Base-by-base conservation (phyloP, 2,888 invertebrate genomes). In the Coelinius sp. region DNA sequence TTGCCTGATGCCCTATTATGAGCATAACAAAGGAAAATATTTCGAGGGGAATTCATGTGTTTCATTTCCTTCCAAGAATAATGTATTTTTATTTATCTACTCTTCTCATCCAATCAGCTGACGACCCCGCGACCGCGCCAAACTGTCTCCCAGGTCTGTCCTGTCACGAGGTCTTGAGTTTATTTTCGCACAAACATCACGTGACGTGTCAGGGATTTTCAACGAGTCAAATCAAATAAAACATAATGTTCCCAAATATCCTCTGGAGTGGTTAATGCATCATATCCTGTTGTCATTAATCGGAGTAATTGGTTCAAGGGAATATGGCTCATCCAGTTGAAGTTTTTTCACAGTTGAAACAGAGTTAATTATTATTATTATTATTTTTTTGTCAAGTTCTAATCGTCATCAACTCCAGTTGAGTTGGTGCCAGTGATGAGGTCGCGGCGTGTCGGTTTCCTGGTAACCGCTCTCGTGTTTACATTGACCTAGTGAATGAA, bases 101-200 rank as follows among this genome's bases (percentile, higher is more conserved):
- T 41, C 41, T 12, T 1, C 10, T 35, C 27, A 4, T 25, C 35
- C 22, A 41, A 41, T 63, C 63, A 63, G 63, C 63, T 63, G 63
- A 63, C 25, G n/a, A 38, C 24, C 20, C 20, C 59, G 17, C 14
- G 20, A 38, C 38, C 63, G 63, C 63, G 63, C 63, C 63, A 63
- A 63, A 63, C 63, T 24, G 63, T 63, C 63, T 63, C 41, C 25
- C 41, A 59, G 31, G 20, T 8, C n/a, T n/a, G n/a, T n/a, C 17
- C 20, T 59, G 59, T 59, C 59, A 59, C 59, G 59, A 59, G 59
- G 59, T 59, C 59, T 59, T 20, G 20, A 59, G 8, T 31, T 59
- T 59, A 59, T 59, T 59, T 59, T 59, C 14, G 46, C 17, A 56
- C 12, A 25, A 35, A 17, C 12, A 35, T 27, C 59, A 59, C 59